Evolutionary conservation across 2,113 vertebrate species (phyloP).

Genomic region (Ceyx melanurus): DNA sequence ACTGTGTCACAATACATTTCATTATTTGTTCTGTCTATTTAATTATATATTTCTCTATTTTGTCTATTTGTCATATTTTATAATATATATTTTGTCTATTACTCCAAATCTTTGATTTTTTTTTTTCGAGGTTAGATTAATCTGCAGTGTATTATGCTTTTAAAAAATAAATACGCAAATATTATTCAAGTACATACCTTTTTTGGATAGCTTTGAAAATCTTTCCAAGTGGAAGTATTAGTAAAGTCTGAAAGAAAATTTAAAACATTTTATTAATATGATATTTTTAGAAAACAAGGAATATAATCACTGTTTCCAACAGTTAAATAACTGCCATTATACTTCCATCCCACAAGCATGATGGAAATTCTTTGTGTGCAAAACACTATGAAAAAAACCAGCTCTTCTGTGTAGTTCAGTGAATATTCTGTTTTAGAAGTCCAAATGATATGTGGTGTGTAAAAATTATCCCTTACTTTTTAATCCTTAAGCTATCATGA

Average conservation of each 20-base stretch:
- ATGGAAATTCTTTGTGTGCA: neutral
- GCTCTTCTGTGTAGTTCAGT: neutral
- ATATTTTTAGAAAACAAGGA: neutral
- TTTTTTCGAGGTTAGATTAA: neutral
- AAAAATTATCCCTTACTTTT: neutral
- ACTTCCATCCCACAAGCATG: neutral
- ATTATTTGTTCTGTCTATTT: neutral
- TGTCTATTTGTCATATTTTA: neutral
- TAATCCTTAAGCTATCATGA: neutral
- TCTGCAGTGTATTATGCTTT: neutral
- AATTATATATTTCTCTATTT: neutral
- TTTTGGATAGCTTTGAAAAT: neutral
- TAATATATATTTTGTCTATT: neutral
- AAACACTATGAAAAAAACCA: neutral
- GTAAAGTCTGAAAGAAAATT: neutral
- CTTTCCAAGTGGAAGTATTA: neutral
- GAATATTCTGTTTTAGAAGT: neutral
- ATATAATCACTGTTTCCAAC: neutral
- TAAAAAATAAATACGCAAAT: neutral
- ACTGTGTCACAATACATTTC: neutral
- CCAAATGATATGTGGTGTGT: neutral
- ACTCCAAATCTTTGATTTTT: neutral
- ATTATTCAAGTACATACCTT: neutral
- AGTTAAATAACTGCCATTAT: neutral
- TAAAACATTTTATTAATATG: neutral